A percentile compares a stretch with the other conserved stretches of the same genome.
These are phyloP conservation scores for Mesorhabditis spiculigera DNA, from an alignment of 2,888 invertebrate genomes.

Conservation along the genomic window DNA sequence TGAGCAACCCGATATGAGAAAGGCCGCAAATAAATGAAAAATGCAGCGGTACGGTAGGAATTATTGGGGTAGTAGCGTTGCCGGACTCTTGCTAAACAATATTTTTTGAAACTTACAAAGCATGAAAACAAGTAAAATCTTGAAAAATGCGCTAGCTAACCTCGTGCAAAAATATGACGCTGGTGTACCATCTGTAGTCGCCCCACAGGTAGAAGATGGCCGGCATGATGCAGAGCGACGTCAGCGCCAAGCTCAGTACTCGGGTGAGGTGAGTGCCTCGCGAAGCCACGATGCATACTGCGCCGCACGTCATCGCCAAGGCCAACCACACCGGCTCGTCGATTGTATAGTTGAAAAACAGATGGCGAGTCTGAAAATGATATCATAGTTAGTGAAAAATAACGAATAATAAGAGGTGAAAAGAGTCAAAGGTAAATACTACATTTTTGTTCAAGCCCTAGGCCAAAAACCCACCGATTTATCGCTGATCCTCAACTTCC, in stretches of 20 bases:
- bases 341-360: conserved; percentile 6
- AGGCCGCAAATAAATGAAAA: neutral
- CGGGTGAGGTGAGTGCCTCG: conserved; percentile 3
- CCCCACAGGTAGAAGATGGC: neutral
- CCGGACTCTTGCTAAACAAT: neutral
- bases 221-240: neutral
- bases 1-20: conserved; percentile 1
- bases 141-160: neutral
- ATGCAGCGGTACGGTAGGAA: neutral
- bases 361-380: neutral
- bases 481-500: neutral
- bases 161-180: neutral
- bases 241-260: neutral
- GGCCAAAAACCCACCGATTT: neutral
- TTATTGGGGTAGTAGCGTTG: neutral
- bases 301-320: neutral
- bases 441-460: conserved; percentile 1
- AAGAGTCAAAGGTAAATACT: neutral
- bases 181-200: neutral
- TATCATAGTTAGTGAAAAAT: neutral
- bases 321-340: conserved; percentile 7
- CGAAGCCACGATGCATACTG: neutral
- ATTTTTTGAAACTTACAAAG: neutral
- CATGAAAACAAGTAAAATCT: neutral
- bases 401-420: neutral